These are phyloP conservation scores for Oreortyx pictus DNA, from an alignment of 2,797 vertebrate genomes.

Conservation along the genomic window DNA sequence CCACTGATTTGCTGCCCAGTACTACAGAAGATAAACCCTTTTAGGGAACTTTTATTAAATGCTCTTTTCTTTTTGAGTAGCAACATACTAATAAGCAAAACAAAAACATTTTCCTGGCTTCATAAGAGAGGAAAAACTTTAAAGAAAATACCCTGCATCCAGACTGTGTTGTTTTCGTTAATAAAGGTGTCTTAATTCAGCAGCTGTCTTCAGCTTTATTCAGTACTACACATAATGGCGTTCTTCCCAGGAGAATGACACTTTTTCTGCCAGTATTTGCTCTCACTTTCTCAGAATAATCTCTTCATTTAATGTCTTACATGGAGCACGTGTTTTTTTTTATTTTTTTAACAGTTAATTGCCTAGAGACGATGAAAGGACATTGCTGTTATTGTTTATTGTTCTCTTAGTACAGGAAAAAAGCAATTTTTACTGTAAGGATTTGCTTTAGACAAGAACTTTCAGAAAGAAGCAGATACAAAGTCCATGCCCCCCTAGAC, in stretches of 20 bases:
- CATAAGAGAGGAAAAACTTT: background rate
- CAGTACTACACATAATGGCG: background rate
- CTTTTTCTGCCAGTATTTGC: background rate
- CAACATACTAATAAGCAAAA: background rate
- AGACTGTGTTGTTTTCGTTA: background rate
- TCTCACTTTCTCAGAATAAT: conserved; percentile 15
- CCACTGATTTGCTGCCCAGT: background rate
- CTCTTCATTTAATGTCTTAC: background rate
- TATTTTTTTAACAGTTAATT: background rate
- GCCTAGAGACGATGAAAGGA: background rate
- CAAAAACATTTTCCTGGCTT: background rate
- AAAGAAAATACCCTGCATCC: background rate
- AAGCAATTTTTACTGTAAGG: background rate
- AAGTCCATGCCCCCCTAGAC: background rate
- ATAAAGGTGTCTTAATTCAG: background rate
- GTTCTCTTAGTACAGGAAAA: background rate
- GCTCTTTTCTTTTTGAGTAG: background rate
- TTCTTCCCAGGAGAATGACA: background rate
- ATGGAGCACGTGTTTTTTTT: background rate
- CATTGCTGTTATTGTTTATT: background rate
- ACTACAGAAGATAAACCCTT: background rate
- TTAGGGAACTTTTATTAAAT: background rate
- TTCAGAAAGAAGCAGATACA: conserved; percentile 20
- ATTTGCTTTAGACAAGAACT: conserved; percentile 39
- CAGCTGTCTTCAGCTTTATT: background rate